Percentiles rank a stretch among this genome's conserved stretches.
Conservation (phyloP, 1,140 invertebrate genomes). For the Brachionus sp. region DNA sequence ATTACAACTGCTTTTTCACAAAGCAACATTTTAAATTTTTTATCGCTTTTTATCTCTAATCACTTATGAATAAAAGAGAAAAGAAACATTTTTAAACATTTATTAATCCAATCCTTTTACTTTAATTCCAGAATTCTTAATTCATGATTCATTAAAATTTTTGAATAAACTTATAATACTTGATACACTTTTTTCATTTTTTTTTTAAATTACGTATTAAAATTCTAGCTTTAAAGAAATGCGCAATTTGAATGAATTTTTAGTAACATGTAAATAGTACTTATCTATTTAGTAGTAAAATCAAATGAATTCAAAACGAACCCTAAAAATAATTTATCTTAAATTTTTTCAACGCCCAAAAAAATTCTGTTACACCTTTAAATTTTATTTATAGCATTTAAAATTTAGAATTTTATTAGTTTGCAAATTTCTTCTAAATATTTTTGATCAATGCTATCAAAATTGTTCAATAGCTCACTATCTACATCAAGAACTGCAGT, state of each 20-base stretch:
- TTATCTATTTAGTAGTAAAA: neutral
- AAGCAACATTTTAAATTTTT: no score
- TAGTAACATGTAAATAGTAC: neutral
- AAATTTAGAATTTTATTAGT: neutral
- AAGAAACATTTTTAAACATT: no score
- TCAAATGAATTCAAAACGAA: neutral
- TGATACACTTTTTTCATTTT: neutral
- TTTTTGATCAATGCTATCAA: conserved; percentile 15
- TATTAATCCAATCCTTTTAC: no score
- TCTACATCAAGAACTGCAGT: conserved; percentile 37
- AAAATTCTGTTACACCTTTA: neutral
- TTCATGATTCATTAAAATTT: neutral
- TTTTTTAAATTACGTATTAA: neutral
- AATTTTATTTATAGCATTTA: neutral
- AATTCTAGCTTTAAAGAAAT: neutral
- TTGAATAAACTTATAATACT: neutral
- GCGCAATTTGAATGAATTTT: neutral
- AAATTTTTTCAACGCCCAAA: neutral
- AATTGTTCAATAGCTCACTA: conserved; percentile 18
- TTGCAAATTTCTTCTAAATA: conserved; percentile 33
- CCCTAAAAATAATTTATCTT: neutral
- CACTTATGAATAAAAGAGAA: no score
- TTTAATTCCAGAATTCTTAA: no score
- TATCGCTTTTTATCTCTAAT: no score
- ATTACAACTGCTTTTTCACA: no score